These are phyloP conservation scores for Pseudorhiza aurosa DNA, from an alignment of 30 jellyfish, hydroid and myxozoan genomes.

Conservation along the genomic window DNA sequence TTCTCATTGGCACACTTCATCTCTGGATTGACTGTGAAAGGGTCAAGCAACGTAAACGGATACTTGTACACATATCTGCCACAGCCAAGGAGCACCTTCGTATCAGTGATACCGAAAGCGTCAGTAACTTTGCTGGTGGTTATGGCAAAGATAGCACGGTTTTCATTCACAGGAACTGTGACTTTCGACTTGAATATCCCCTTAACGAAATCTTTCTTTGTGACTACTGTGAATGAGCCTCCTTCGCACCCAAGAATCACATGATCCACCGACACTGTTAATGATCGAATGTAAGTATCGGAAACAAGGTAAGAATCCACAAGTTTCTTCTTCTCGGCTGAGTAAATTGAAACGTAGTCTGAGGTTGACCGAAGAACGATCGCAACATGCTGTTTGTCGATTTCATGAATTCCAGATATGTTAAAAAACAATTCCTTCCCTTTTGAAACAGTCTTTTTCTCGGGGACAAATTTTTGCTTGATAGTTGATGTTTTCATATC, in stretches of 20 bases:
- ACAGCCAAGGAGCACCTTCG: conserved; percentile 26
- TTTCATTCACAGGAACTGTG: conserved; percentile 16
- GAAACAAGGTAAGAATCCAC: conserved; percentile 19
- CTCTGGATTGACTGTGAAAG: neutral
- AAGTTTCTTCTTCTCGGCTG: conserved; percentile 45
- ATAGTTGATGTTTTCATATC: conserved; percentile 39
- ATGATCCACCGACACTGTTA: conserved; percentile 41
- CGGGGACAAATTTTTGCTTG: conserved; percentile 28
- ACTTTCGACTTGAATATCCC: conserved; percentile 51
- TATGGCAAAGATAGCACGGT: conserved; percentile 57
- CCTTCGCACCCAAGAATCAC: conserved; percentile 79
- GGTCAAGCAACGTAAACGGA: conserved; percentile 14
- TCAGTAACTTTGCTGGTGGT: conserved; percentile 7
- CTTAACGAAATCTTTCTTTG: conserved; percentile 67
- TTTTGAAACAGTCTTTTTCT: conserved; percentile 11
- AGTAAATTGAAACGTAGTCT: conserved; percentile 63
- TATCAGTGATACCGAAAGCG: neutral
- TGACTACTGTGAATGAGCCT: conserved; percentile 43
- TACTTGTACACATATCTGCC: conserved; percentile 48
- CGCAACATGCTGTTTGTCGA: conserved; percentile 73
- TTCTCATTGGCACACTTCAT: conserved; percentile 21
- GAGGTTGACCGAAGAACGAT: conserved; percentile 68
- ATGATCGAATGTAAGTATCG: conserved; percentile 58
- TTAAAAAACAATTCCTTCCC: conserved; percentile 35
- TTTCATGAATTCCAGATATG: conserved; percentile 31